Evolutionary conservation across 1,140 invertebrate species (phyloP), one percentile per base, ranked within the genome.

Genomic region (Zaprionus kolodkinae): DNA sequence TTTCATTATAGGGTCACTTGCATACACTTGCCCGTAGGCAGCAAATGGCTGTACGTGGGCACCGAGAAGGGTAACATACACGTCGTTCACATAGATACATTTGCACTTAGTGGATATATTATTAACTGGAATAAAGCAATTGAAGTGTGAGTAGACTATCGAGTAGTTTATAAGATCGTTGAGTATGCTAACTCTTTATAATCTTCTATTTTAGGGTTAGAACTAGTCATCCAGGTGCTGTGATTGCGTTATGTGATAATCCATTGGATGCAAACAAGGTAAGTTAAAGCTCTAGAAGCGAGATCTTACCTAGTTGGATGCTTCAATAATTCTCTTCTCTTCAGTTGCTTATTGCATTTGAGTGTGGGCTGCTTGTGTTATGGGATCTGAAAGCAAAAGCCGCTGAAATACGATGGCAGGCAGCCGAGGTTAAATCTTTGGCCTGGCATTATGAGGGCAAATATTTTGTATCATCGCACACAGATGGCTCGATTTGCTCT

Each of bases 91-190:
- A 96, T 99, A 77, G 98, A 99, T 93, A 97, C 96, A 85, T 99
- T 99, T 93, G 94, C 95, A 86, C 95, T 99, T 79, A 99, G 98
- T 90, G 98, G 98, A 77, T 99, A 99, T 94, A 95, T 99, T 93
- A 99, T 99, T 94, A 99, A 99, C 95, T 99, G 99, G 99, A 99
- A 99, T 95, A 99, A 99, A 95, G 98, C 98, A 82, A 99, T 99
- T 93, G 99, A 99, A 96, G 94, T 99, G 98, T 99, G 94, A 98
- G 98, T 97, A 94, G 15, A 11, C 10, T 7, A 12, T 50, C 3
- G 17, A 30, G 27, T 30, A 30, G 27, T 30, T 30, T 3, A 30
- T 30, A 5, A 0, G 3, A 6, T 30, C 6, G 1, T 30, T 2
- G 27, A 5, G 27, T 30, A 30, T 5, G 27, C 27, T 40, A 13